Conservation (phyloP, 2,888 invertebrate genomes). For the Ischnus inquisitorius region DNA sequence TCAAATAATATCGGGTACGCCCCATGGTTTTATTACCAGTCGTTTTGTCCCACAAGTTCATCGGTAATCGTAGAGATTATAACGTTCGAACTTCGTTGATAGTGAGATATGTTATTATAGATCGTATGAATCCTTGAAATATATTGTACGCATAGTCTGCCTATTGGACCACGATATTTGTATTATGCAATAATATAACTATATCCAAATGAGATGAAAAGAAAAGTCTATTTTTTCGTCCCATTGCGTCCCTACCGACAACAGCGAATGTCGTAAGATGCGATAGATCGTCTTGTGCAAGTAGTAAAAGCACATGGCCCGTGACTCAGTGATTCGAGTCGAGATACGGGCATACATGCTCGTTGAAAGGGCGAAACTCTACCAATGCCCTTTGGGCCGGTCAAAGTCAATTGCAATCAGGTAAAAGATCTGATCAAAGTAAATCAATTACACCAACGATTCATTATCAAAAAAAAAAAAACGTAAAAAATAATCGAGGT, state of each 20-base stretch:
- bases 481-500: too few species aligned
- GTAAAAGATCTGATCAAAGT: neutral
- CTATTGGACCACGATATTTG: slow-evolving; percentile 65
- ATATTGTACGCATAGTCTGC: slow-evolving; percentile 44
- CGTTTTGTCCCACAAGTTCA: neutral
- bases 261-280: neutral
- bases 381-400: neutral
- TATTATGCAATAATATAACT: slow-evolving; percentile 59
- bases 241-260: neutral
- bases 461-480: too few species aligned
- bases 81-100: slow-evolving; percentile 33
- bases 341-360: slow-evolving; percentile 30
- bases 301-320: slow-evolving; percentile 11
- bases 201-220: slow-evolving; percentile 29
- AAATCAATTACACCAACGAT: too few species aligned
- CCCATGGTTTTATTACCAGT: neutral
- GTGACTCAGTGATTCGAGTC: slow-evolving; percentile 57
- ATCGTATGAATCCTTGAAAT: slow-evolving; percentile 35
- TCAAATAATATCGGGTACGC: too few species aligned
- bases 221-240: neutral
- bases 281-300: neutral
- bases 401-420: neutral
- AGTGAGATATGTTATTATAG: slow-evolving; percentile 41
- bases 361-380: slow-evolving; percentile 40
- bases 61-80: slow-evolving; percentile 25